Conservation (phyloP, 2,113 vertebrate species). For the Cnemophilus loriae region DNA sequence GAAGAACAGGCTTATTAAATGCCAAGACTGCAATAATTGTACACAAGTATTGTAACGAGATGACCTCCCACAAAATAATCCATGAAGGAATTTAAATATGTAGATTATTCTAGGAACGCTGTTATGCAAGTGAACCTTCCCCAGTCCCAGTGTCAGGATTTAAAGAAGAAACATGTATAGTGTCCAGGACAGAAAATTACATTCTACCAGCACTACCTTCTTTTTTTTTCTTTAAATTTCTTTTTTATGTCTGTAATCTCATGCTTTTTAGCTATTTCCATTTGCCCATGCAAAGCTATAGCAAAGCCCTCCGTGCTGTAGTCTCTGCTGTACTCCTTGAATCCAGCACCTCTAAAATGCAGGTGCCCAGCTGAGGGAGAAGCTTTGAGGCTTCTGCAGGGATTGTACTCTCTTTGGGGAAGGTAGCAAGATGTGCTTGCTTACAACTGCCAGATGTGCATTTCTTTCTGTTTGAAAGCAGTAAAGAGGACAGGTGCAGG, state of each 20-base stretch:
- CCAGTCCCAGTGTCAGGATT: neutral
- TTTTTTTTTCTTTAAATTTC: too few relatives aligned
- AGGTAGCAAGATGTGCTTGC: neutral
- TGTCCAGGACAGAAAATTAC: neutral
- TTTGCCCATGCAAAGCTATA: neutral
- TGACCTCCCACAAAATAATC: neutral
- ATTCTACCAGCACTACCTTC: neutral
- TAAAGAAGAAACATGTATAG: neutral
- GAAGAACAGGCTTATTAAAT: neutral
- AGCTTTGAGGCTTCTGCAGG: neutral
- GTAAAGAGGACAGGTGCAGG: neutral
- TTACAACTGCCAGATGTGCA: neutral
- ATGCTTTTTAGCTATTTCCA: neutral
- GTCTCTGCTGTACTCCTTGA: neutral
- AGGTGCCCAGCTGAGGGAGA: neutral
- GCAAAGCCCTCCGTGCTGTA: accelerated
- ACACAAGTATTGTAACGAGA: neutral
- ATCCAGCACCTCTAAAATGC: neutral
- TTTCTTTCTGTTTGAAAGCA: neutral
- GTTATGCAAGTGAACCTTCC: neutral
- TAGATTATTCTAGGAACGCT: constrained; percentile 21
- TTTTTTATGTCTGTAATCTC: neutral
- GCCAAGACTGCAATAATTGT: neutral
- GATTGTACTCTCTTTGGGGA: neutral
- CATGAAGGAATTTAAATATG: constrained; percentile 27